Evolutionary conservation across 2,113 vertebrate species (phyloP).

Genomic region (Megaptera novaeangliae): DNA sequence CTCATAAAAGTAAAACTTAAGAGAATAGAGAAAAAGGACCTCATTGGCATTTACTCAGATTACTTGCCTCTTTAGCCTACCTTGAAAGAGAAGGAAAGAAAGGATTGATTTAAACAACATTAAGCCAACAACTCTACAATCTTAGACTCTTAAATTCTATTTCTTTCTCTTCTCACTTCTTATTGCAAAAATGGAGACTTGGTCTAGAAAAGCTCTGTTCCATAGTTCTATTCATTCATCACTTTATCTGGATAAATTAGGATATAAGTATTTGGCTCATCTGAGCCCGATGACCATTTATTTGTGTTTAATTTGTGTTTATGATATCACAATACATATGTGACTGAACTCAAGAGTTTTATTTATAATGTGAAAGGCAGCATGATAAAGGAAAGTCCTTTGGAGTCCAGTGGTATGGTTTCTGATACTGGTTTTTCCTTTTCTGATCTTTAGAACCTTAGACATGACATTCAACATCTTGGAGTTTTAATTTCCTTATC

Average conservation of each 20-base stretch:
- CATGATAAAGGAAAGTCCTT: neutral
- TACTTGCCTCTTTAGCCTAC: slow-evolving; percentile 15
- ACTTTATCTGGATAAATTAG: slow-evolving; percentile 3
- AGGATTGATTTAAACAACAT: slow-evolving; percentile 16
- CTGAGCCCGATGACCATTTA: neutral
- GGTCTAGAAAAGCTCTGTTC: neutral
- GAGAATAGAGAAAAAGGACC: neutral
- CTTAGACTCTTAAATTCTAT: neutral
- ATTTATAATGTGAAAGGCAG: neutral
- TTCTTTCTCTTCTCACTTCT: slow-evolving; percentile 16
- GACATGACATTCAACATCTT: neutral
- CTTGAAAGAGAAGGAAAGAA: neutral
- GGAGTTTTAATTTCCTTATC: slow-evolving; percentile 12
- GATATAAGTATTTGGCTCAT: slow-evolving; percentile 20
- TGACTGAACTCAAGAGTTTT: neutral
- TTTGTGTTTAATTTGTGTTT: slow-evolving; percentile 11
- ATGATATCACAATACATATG: neutral
- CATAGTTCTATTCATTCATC: neutral
- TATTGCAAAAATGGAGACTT: neutral
- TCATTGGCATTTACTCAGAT: neutral
- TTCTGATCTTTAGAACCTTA: neutral
- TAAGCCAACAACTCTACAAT: neutral
- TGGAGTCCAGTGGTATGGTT: neutral
- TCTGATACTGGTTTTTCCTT: neutral
- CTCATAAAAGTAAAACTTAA: neutral